These are phyloP conservation scores for Gila robusta DNA, from an alignment of 2,797 vertebrate species.

Conservation along the genomic window DNA sequence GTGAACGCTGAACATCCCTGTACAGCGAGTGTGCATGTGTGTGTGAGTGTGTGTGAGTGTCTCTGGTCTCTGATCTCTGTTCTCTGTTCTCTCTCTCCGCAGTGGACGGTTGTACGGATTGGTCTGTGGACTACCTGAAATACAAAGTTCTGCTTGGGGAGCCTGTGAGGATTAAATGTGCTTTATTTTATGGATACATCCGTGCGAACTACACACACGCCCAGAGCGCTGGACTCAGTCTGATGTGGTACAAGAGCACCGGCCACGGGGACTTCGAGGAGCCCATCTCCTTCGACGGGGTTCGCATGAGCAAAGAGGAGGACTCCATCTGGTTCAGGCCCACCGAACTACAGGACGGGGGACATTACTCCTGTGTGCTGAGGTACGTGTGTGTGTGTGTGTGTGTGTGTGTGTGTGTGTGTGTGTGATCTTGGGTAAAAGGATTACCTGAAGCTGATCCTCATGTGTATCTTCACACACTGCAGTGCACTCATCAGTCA, in stretches of 20 bases:
- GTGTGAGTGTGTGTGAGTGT: neutral
- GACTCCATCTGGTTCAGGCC: slow-evolving; percentile 98
- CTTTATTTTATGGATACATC: slow-evolving; percentile 99
- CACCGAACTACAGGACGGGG: slow-evolving; percentile 90
- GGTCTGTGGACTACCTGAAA: slow-evolving; percentile 99
- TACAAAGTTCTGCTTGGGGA: slow-evolving; percentile 97
- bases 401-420: neutral
- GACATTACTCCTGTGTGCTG: slow-evolving; percentile 95
- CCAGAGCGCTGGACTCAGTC: slow-evolving; percentile 96
- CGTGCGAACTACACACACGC: slow-evolving; percentile 97
- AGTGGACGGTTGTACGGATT: slow-evolving; percentile 99
- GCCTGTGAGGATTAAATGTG: slow-evolving; percentile 98
- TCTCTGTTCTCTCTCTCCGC: slow-evolving; percentile 62
- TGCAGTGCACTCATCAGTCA: neutral
- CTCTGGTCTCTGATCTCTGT: neutral
- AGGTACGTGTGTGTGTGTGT: slow-evolving; percentile 67
- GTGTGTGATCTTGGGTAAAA: neutral
- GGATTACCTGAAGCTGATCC: neutral
- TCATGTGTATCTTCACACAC: slow-evolving; percentile 11
- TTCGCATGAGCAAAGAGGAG: slow-evolving; percentile 97
- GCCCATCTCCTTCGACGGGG: slow-evolving; percentile 96
- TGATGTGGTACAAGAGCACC: slow-evolving; percentile 99
- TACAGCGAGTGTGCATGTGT: neutral
- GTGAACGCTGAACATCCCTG: neutral
- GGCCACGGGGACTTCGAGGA: slow-evolving; percentile 96